These are phyloP conservation scores for Melanargia galathea DNA, from an alignment of 2,888 invertebrate genomes.

Conservation along the genomic window DNA sequence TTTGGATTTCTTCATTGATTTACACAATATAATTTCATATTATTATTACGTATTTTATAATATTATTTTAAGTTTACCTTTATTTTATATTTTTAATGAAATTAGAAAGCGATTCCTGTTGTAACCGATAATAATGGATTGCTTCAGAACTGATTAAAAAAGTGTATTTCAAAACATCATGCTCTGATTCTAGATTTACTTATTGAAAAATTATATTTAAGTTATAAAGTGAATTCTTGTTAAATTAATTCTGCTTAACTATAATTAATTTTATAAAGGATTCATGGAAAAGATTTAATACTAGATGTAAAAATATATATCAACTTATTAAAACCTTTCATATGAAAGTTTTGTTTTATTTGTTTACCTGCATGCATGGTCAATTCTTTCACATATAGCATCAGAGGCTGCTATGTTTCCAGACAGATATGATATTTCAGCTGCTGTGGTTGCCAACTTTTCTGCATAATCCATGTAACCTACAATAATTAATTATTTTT, in stretches of 20 bases:
- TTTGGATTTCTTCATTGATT: background rate
- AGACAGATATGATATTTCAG: conserved; percentile 79
- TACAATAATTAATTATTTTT: conserved; percentile 38
- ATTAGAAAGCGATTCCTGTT: background rate
- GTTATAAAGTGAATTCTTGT: conserved; percentile 35
- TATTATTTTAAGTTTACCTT: no score
- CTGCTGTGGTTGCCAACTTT: conserved; percentile 77
- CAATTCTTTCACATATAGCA: conserved; percentile 79
- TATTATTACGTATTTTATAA: no score
- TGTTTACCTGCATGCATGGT: conserved; percentile 71
- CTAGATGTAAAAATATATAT: conserved; percentile 38
- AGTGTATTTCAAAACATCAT: conserved; percentile 20
- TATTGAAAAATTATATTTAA: conserved; percentile 29
- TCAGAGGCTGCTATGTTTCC: conserved; percentile 79
- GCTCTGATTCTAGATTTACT: conserved; percentile 37
- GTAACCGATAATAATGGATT: background rate
- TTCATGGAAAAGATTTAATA: conserved; percentile 33
- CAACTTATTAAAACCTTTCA: conserved; percentile 44
- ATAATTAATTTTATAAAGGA: conserved; percentile 31
- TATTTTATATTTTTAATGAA: background rate
- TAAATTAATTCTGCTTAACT: conserved; percentile 30
- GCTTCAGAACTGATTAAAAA: conserved; percentile 17
- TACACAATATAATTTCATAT: no score
- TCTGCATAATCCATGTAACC: conserved; percentile 83
- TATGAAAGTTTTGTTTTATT: conserved; percentile 29